Evolutionary conservation across 2,888 invertebrate species (phyloP).

Genomic region (Cephus runcator): DNA sequence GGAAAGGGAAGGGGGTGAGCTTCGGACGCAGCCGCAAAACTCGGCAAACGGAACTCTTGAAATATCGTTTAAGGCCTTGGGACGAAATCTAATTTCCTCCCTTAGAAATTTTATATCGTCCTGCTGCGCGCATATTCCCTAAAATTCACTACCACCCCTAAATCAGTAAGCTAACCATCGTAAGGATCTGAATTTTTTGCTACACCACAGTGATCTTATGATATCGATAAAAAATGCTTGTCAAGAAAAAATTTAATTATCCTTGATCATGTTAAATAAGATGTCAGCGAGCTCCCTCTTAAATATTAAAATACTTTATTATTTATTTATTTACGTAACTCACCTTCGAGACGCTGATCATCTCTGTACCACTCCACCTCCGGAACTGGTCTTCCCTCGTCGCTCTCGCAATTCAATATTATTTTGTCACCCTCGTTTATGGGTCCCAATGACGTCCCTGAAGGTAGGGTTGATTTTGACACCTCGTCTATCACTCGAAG

Average conservation of each 20-base stretch:
- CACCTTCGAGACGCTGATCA: slow-evolving; percentile 54
- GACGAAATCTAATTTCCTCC: slow-evolving; percentile 5
- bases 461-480: slow-evolving; percentile 68
- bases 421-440: slow-evolving; percentile 77
- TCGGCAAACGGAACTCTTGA: neutral
- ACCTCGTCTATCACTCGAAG: slow-evolving; percentile 77
- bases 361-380: slow-evolving; percentile 88
- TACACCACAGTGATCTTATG: too few species aligned
- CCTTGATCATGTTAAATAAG: too few species aligned
- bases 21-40: too few species aligned
- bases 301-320: too few species aligned
- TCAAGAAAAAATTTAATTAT: too few species aligned
- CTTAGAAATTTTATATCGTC: neutral
- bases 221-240: too few species aligned
- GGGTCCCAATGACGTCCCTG: slow-evolving; percentile 76
- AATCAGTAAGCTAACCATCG: too few species aligned
- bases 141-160: too few species aligned
- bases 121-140: too few species aligned
- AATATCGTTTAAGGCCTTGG: neutral
- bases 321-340: slow-evolving; percentile 21
- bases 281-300: too few species aligned
- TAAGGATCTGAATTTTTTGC: too few species aligned
- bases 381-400: slow-evolving; percentile 87
- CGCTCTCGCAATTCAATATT: slow-evolving; percentile 78
- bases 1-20: too few species aligned